Percentiles rank a stretch among this genome's conserved stretches.
Evolutionary conservation across 2,113 vertebrate species (phyloP).

Genomic region (Monarcha castaneiventris): DNA sequence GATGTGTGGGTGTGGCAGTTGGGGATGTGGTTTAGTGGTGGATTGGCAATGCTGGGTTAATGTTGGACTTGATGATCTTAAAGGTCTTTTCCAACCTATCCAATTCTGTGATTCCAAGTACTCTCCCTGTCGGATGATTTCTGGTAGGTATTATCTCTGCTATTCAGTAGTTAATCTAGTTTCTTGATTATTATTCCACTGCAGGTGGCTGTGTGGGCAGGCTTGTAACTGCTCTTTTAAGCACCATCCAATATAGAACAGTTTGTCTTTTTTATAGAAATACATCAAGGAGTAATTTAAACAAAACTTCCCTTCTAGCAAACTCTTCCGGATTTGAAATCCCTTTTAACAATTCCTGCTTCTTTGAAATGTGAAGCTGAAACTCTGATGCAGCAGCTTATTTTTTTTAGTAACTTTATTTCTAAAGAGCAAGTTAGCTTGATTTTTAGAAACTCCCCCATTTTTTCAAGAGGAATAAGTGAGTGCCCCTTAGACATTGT

Average conservation of each 20-base stretch:
- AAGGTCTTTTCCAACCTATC: not conserved
- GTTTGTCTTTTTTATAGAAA: conserved; percentile 40
- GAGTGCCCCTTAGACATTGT: not conserved
- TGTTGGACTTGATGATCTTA: not conserved
- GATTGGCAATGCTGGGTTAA: not conserved
- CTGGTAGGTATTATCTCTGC: conserved; percentile 2
- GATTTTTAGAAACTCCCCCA: not conserved
- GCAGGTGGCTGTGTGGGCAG: conserved; percentile 50
- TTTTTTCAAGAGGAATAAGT: not conserved
- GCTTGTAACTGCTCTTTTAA: conserved; percentile 51
- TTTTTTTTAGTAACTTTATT: not conserved
- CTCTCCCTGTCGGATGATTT: not conserved
- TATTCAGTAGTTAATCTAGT: conserved; percentile 47
- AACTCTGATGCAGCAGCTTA: not conserved
- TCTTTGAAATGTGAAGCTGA: not conserved
- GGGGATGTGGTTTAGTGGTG: not conserved
- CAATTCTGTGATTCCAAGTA: not conserved
- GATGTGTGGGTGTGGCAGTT: not conserved
- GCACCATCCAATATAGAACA: not conserved
- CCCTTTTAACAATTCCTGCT: not conserved
- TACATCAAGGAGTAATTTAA: conserved; percentile 15
- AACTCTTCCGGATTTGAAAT: not conserved
- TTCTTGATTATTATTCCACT: conserved; percentile 46
- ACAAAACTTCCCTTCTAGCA: conserved; percentile 1
- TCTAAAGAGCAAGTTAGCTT: not conserved